These are phyloP conservation scores for Hypsibius dujardini DNA, from an alignment of 1,140 invertebrate genomes.

Conservation along the genomic window DNA sequence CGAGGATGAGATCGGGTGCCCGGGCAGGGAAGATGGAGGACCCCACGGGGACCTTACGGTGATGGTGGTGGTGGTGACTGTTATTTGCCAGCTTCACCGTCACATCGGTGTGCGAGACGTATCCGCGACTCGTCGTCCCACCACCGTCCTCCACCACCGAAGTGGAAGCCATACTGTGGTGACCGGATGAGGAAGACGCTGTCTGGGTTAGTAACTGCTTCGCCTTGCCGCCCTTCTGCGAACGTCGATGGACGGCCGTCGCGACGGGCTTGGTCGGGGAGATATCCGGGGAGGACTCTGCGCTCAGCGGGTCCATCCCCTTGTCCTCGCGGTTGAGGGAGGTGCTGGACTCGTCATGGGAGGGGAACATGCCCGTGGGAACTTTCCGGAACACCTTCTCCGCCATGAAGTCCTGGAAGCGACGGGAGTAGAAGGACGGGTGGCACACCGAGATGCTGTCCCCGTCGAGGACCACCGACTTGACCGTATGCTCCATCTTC, in stretches of 20 bases:
- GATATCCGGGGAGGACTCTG: constrained; percentile 1
- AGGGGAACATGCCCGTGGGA: constrained; percentile 68
- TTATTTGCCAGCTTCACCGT: no score
- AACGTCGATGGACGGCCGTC: no score
- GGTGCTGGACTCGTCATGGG: neutral
- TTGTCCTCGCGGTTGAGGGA: constrained; percentile 14
- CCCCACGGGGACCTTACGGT: no score
- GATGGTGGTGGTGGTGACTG: no score
- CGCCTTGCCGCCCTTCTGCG: no score
- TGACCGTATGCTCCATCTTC: constrained; percentile 93
- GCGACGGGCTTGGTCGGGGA: neutral
- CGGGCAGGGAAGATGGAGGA: neutral
- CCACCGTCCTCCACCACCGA: no score
- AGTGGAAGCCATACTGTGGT: no score
- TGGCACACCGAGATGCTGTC: neutral
- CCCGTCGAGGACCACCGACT: constrained; percentile 90
- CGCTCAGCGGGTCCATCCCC: neutral
- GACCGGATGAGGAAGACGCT: no score
- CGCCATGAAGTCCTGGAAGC: constrained; percentile 67
- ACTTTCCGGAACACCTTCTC: constrained; percentile 92
- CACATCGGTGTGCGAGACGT: no score
- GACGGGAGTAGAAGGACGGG: neutral
- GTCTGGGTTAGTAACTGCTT: no score
- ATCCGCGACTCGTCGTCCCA: no score
- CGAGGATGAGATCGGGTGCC: constrained; percentile 1